These are phyloP conservation scores for Agrotis segetum DNA, from an alignment of 2,888 invertebrate genomes.

Conservation along the genomic window DNA sequence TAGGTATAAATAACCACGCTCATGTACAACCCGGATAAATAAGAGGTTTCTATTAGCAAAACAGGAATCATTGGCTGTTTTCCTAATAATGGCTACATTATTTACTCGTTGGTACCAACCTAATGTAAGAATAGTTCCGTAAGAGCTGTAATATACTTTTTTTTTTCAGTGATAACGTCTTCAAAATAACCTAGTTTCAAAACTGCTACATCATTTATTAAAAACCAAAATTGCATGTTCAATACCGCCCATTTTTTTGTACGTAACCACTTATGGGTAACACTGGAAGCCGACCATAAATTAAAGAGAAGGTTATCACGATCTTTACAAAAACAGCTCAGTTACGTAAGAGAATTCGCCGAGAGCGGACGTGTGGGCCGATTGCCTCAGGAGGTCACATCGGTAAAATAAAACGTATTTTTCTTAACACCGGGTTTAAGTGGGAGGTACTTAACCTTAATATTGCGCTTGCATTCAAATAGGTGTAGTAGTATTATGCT, in stretches of 20 bases:
- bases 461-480: constrained; percentile 41
- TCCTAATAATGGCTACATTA: background rate
- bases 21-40: background rate
- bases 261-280: constrained; percentile 21
- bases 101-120: no score
- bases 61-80: background rate
- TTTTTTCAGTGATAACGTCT: no score
- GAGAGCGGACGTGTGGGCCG: constrained; percentile 69
- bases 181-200: background rate
- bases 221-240: background rate
- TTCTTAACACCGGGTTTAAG: constrained; percentile 48
- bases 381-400: constrained; percentile 61
- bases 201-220: background rate
- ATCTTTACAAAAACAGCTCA: constrained; percentile 43
- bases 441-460: constrained; percentile 64
- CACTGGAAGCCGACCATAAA: constrained; percentile 32
- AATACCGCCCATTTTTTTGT: background rate
- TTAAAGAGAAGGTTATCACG: constrained; percentile 22
- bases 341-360: constrained; percentile 68
- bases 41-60: background rate
- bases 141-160: no score
- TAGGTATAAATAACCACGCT: constrained; percentile 2
- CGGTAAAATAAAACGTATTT: constrained; percentile 54
- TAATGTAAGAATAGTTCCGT: no score
- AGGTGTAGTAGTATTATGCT: constrained; percentile 7